Conservation (phyloP, 2,797 vertebrate species). For the Petrocephalus sullivani region DNA sequence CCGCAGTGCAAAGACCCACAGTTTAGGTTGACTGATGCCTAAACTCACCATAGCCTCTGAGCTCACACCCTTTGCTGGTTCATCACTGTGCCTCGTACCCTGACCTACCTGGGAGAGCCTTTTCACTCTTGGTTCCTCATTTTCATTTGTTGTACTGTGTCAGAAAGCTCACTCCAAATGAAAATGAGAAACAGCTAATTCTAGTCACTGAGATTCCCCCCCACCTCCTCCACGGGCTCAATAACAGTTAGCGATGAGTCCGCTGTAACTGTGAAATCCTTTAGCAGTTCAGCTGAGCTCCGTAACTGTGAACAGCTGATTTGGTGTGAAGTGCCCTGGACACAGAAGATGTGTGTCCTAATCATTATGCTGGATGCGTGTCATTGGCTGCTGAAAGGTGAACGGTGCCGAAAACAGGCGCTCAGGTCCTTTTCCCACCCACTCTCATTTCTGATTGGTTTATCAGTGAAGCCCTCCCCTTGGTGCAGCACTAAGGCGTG, state of each 20-base stretch:
- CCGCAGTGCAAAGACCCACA: not conserved
- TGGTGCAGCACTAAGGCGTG: not conserved
- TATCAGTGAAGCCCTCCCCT: not conserved
- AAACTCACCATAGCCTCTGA: not conserved
- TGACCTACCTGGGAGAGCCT: not conserved
- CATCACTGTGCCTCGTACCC: not conserved
- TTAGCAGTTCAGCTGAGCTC: not conserved
- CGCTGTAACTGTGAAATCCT: not conserved
- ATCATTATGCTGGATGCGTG: not conserved
- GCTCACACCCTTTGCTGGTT: not conserved
- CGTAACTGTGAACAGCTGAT: constrained; percentile 16
- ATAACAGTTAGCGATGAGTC: not conserved
- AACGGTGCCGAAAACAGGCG: not conserved
- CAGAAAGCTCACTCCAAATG: not conserved
- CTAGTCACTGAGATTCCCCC: not conserved
- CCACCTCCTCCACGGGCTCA: not conserved
- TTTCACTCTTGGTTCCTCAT: not conserved
- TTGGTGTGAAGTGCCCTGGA: not conserved
- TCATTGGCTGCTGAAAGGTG: not conserved
- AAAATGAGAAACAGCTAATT: not conserved
- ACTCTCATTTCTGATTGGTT: not conserved
- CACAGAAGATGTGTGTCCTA: not conserved
- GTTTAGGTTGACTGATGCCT: not conserved
- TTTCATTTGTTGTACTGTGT: not conserved
- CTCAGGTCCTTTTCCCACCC: not conserved